Base-by-base conservation (phyloP, 2,113 vertebrate genomes). In the Clarias magur region DNA sequence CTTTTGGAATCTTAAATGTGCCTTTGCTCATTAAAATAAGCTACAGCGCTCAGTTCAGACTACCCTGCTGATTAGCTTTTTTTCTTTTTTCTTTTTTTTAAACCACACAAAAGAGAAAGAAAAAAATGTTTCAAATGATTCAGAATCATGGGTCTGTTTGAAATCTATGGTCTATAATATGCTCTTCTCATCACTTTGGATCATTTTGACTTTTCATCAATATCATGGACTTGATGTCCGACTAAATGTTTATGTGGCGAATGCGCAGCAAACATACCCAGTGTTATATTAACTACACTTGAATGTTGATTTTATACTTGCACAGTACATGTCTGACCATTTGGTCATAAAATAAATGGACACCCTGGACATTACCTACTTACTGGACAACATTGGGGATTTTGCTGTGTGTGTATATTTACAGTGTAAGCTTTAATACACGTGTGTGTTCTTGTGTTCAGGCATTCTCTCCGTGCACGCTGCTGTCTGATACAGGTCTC, bases 1-100 rank as follows among this genome's bases (percentile, higher is more conserved):
- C 86, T 89, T 84, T 88, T 80, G 85, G 92, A 95, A 95, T 95
- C 87, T 87, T 90, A 92, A 94, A 92, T 91, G 90, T 90, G 92
- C 89, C 88, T 72, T 88, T 91, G 91, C 88, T 91, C 91, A 92
- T 90, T 91, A 87, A 91, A 91, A 91, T 84, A 85, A 91, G 90
- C 91, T 84, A 84, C 68, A 87, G 21, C 34, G 83, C 90, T 54
- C 70, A 56, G 81, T 88, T 88, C 83, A 85, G 85, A 87, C 89
- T 89, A 89, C 82, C 88, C 82, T 38, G 81, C 89, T 94, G 92
- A 93, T 93, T 93, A 91, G 89, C 88, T 93, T 93, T 91, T 38
- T 65, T 87, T 86, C 87, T 82, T 85, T 93, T 92, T 72, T 65
- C 92, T 92, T 72, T 62, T 87, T 86, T 88, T 80, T 85, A 79